phyloP scores from a whole-genome alignment of 1,140 invertebrate species.

The Zaprionus ornatus region DNA sequence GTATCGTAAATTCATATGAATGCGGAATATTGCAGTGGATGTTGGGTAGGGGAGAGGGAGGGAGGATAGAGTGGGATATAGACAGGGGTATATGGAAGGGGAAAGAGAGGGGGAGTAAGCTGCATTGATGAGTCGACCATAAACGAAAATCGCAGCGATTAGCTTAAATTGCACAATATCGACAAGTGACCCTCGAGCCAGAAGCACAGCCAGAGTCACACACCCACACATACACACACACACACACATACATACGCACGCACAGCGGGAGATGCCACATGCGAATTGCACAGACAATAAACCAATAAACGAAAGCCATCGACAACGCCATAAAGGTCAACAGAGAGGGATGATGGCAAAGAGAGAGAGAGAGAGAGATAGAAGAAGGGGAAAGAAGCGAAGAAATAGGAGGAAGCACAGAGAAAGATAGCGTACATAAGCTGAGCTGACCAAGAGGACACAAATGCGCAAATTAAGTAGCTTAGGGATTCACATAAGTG shows the following conservation, averaged over 20 bases:
- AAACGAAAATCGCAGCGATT: conserved; percentile 72
- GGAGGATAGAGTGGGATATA: background rate
- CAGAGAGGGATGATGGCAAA: background rate
- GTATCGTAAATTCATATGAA: conserved; percentile 21
- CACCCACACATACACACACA: background rate
- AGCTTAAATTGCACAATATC: conserved; percentile 75
- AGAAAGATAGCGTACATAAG: conserved; percentile 17
- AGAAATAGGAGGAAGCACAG: background rate
- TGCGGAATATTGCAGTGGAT: conserved; percentile 12
- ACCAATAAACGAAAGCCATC: conserved; percentile 72
- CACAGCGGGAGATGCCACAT: conserved; percentile 17
- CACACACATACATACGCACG: background rate
- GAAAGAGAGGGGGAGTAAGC: background rate
- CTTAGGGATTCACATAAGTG: conserved; percentile 83
- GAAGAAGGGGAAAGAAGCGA: conserved; percentile 1
- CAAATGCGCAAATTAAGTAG: conserved; percentile 72
- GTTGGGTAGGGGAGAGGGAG: background rate
- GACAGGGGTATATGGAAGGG: background rate
- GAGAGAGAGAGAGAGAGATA: background rate
- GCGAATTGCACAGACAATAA: conserved; percentile 71
- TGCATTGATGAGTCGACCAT: conserved; percentile 54
- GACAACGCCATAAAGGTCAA: conserved; percentile 55
- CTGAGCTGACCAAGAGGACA: conserved; percentile 23
- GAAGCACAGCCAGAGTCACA: conserved; percentile 3
- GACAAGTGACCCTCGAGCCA: conserved; percentile 51